Percentiles rank a stretch among this genome's conserved stretches.
Evolutionary conservation across 2,888 invertebrate genomes (phyloP).

Genomic region (Bruchidius siliquastri): DNA sequence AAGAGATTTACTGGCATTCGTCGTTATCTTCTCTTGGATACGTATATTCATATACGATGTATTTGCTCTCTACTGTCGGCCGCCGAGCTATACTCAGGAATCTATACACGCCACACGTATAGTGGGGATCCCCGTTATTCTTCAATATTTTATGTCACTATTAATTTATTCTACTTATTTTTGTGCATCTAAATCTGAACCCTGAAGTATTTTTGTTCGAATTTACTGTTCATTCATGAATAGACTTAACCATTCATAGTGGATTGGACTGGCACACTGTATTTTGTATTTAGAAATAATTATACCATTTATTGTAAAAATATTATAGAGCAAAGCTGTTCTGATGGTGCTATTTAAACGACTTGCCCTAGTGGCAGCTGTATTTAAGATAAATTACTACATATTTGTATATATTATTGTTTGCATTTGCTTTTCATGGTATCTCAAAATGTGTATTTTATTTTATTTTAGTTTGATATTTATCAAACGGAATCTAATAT

Average conservation of each 20-base stretch:
- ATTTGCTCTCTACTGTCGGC: too few species aligned
- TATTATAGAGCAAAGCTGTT: slow-evolving; percentile 19
- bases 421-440: slow-evolving; percentile 11
- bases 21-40: too few species aligned
- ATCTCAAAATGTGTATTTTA: slow-evolving; percentile 1
- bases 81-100: too few species aligned
- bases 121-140: too few species aligned
- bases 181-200: too few species aligned
- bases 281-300: slow-evolving; percentile 6
- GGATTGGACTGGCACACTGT: not conserved
- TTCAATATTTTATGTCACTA: too few species aligned
- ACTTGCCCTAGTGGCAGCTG: slow-evolving; percentile 27
- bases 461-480: not conserved
- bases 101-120: too few species aligned
- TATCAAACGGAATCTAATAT: not conserved
- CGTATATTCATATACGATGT: too few species aligned
- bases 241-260: slow-evolving; percentile 6
- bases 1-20: too few species aligned
- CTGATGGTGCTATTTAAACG: slow-evolving; percentile 26
- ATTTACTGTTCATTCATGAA: too few species aligned
- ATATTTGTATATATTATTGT: slow-evolving; percentile 1
- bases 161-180: too few species aligned
- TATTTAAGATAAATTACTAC: slow-evolving; percentile 18
- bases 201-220: too few species aligned
- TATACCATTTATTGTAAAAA: not conserved